Evolutionary conservation across 2,113 vertebrate genomes (phyloP), one percentile per base, ranked within the genome.

Genomic region (Rhinogobius similis): DNA sequence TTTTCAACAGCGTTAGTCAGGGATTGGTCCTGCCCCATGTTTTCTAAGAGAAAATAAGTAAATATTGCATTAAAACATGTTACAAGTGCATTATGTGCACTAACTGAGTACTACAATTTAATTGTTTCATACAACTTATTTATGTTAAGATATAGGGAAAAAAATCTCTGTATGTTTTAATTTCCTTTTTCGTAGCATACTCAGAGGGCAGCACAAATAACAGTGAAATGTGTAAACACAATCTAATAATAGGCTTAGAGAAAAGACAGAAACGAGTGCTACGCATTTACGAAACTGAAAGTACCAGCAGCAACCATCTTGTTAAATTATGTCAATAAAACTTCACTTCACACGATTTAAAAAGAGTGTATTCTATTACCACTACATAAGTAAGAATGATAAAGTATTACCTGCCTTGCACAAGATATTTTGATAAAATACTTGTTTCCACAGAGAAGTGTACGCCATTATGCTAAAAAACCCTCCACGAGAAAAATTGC

Each of bases 1-100:
- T 12, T 68, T 24, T 81, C 73, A n/a, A n/a, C n/a, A 21, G 32
- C 46, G 16, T 59, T 53, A 44, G 69, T 89, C 77, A 85, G 91
- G 66, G 93, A 93, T 53, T 93, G 89, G 0, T 92, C 44, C 39
- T 94, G 93, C 36, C 94, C 94, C 94, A 94, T 94, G 73, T 65
- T 76, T 76, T 58, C 87, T 88, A 82, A 64, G 75, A 71, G 14
- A 20, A 75, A 48, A 74, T 20, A 62, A 13, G 23, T 9, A 55
- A 55, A 55, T 26, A 26, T 55, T 11, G 24, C 23, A 55, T 55
- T 5, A 18, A 48, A n/a, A 23, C 6, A 16, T 41, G 11, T 43
- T 24, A 43, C 4, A 62, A 4, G 3, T n/a, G 10, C 39, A 20
- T 39, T 36, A 10, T 11, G 7, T 10, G 9, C n/a, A 21, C 8